Evolutionary conservation across 2,113 vertebrate genomes (phyloP).

Genomic region (Cyanistes caeruleus): DNA sequence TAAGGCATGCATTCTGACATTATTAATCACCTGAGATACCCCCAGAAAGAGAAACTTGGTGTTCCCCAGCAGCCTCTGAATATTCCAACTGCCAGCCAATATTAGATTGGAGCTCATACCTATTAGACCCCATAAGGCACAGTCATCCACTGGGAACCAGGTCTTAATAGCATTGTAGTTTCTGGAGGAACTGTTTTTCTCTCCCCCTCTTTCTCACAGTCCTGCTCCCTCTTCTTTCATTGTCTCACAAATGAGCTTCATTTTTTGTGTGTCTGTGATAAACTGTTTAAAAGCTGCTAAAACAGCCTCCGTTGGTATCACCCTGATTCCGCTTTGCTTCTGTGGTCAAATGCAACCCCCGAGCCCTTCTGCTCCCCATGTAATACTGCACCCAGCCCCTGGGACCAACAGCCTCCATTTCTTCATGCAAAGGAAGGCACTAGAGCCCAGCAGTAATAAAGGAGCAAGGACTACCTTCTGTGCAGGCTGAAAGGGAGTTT

Average conservation of each 20-base stretch:
- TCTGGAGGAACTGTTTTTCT: not conserved
- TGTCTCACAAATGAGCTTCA: not conserved
- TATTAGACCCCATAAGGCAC: not conserved
- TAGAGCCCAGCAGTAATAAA: not conserved
- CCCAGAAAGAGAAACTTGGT: conserved; percentile 21
- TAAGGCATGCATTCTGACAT: conserved; percentile 28
- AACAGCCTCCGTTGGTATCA: not conserved
- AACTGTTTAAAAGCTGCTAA: not conserved
- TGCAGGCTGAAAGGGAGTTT: not conserved
- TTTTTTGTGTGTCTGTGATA: not conserved
- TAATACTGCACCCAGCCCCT: not conserved
- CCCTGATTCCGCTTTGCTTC: not conserved
- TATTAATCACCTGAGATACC: conserved; percentile 29
- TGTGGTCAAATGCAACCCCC: not conserved
- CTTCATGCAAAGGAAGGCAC: not conserved
- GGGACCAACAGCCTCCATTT: not conserved
- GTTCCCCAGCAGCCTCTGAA: not conserved
- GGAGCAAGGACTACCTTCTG: not conserved
- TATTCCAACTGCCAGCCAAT: conserved; percentile 28
- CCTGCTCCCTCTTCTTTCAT: not conserved
- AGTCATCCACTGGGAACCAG: not conserved
- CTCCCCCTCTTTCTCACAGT: not conserved
- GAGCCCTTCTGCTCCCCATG: not conserved
- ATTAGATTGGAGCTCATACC: not conserved
- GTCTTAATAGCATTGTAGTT: not conserved